phyloP scores from a whole-genome alignment of 2,888 invertebrate genomes.

The Agrotis puta region DNA sequence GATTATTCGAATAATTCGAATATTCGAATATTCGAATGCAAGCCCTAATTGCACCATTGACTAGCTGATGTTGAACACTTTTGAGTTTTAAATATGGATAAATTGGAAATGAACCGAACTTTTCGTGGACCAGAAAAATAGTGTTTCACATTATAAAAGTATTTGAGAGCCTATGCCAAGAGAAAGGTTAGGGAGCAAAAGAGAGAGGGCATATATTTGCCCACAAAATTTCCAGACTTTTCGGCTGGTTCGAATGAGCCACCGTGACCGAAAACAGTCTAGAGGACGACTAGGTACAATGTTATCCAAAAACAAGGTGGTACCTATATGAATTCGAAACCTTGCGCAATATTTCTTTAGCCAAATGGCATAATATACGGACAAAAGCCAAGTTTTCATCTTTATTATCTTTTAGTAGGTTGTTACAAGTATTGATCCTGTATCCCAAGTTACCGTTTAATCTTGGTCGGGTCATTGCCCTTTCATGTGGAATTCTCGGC shows the following conservation, averaged over 20 bases:
- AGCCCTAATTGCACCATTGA: no score
- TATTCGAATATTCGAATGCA: no score
- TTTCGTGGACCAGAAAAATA: neutral
- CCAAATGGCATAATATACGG: neutral
- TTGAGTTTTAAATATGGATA: neutral
- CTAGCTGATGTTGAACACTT: no score
- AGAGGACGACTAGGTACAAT: neutral
- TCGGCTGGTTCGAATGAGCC: neutral
- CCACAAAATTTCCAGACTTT: neutral
- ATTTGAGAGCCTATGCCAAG: no score
- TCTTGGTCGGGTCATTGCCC: slow-evolving; percentile 40
- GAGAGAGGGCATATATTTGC: neutral
- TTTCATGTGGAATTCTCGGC: slow-evolving; percentile 18
- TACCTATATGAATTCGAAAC: slow-evolving; percentile 8
- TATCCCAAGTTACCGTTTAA: slow-evolving; percentile 20
- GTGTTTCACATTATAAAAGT: neutral
- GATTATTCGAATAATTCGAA: no score
- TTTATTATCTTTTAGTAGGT: slow-evolving; percentile 17
- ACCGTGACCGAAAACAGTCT: neutral
- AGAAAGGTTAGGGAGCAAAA: neutral
- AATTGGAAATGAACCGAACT: neutral
- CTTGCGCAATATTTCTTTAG: slow-evolving; percentile 23
- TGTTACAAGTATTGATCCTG: slow-evolving; percentile 37
- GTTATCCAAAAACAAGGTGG: neutral
- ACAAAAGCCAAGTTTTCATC: slow-evolving; percentile 17